Evolutionary conservation across 2,888 invertebrate genomes (phyloP).

Genomic region (Dasypogon diadema): DNA sequence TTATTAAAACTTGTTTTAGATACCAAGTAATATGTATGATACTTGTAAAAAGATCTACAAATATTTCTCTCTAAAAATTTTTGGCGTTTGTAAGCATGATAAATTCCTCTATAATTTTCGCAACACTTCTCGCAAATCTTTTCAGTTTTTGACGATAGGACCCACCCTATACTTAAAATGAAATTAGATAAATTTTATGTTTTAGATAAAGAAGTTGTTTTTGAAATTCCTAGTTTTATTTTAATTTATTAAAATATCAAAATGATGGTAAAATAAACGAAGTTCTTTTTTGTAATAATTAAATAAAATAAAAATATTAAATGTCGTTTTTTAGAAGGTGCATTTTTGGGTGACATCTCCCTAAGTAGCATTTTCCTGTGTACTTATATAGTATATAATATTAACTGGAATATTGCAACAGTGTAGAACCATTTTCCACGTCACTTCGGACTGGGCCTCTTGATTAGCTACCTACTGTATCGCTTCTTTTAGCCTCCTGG

Average conservation of each 20-base stretch:
- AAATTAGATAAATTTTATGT: slow-evolving; percentile 43
- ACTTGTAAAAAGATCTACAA: not conserved
- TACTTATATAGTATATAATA: no score
- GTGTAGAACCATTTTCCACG: no score
- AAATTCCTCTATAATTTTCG: not conserved
- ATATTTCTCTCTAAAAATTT: slow-evolving; percentile 14
- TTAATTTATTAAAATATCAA: slow-evolving; percentile 46
- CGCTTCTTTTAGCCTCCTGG: no score
- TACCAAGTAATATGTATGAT: not conserved
- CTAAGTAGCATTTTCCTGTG: no score
- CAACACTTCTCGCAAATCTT: not conserved
- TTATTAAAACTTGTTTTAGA: slow-evolving; percentile 38
- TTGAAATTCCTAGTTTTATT: slow-evolving; percentile 29
- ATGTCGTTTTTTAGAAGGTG: slow-evolving; percentile 42
- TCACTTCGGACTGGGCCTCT: no score
- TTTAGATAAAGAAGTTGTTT: slow-evolving; percentile 32
- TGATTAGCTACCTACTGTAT: no score
- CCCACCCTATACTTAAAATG: slow-evolving; percentile 22
- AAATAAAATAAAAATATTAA: slow-evolving; percentile 50
- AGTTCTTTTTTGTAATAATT: slow-evolving; percentile 50
- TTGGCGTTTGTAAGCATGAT: not conserved
- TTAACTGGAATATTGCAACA: no score
- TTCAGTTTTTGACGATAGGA: not conserved
- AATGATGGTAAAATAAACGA: slow-evolving; percentile 37
- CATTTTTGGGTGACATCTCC: not conserved